Percentiles rank a stretch among this genome's conserved stretches.
Evolutionary conservation across 2,888 invertebrate species (phyloP).

Genomic region (Bedellia somnulentella): DNA sequence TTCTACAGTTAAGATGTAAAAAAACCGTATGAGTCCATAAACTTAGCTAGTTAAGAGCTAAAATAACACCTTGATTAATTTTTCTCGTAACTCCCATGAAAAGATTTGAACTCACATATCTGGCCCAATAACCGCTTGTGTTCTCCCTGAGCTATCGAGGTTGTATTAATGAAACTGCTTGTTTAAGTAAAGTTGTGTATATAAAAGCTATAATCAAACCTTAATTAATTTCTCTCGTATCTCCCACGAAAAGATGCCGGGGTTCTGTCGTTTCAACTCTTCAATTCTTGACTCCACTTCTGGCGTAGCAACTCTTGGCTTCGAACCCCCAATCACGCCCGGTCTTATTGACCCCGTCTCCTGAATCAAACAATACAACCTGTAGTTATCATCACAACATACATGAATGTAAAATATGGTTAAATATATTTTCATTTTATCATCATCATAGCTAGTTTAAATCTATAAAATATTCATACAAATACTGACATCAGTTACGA

Average conservation of each 20-base stretch:
- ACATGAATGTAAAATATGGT: not conserved
- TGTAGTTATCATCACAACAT: not conserved
- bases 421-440: not conserved
- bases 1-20: too few species aligned
- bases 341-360: conserved; percentile 95
- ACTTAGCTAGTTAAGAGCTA: too few species aligned
- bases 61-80: conserved; percentile 86
- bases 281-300: conserved; percentile 91
- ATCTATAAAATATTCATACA: not conserved
- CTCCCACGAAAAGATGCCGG: conserved; percentile 95
- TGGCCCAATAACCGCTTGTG: too few species aligned
- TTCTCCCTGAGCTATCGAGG: too few species aligned
- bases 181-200: too few species aligned
- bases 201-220: too few species aligned
- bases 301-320: conserved; percentile 90
- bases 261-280: conserved; percentile 87
- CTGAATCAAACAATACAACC: conserved; percentile 28
- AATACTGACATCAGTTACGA: conserved; percentile 15
- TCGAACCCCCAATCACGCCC: conserved; percentile 92
- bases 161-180: too few species aligned
- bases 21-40: too few species aligned
- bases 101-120: too few species aligned
- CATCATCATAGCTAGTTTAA: not conserved
- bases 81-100: conserved; percentile 93
- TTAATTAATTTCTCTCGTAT: conserved; percentile 89